These are phyloP conservation scores for Dasyurus viverrinus DNA, from an alignment of 2,113 vertebrate genomes.

Conservation along the genomic window DNA sequence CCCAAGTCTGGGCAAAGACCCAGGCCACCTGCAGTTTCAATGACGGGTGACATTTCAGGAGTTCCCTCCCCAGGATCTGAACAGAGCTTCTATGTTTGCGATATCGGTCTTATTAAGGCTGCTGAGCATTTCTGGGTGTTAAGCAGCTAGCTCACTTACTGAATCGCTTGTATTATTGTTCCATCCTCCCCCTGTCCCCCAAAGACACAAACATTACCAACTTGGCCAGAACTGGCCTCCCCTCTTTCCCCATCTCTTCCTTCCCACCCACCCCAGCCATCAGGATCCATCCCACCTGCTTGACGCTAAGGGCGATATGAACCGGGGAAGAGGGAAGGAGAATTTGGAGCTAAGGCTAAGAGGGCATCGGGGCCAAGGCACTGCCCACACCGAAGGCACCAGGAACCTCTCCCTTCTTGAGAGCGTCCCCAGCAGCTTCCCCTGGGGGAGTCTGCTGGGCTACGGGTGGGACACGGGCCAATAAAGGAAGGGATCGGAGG, in stretches of 20 bases:
- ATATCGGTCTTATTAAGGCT: neutral
- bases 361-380: too few species aligned
- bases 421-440: neutral
- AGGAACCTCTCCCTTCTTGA: neutral
- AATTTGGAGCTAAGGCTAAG: neutral
- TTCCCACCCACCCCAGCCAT: neutral
- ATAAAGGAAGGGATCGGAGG: too few species aligned
- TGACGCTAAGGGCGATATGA: neutral
- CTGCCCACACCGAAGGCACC: neutral
- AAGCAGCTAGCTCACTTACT: neutral
- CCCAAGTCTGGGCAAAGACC: neutral
- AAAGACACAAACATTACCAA: constrained; percentile 11
- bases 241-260: neutral
- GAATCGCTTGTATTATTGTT: constrained; percentile 10
- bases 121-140: neutral
- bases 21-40: neutral
- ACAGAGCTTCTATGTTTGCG: neutral
- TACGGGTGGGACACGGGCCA: too few species aligned
- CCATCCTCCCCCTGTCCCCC: constrained; percentile 3
- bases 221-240: neutral
- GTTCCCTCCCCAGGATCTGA: constrained; percentile 1
- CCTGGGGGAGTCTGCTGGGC: neutral
- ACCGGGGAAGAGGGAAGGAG: neutral
- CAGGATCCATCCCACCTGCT: neutral
- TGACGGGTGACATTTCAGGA: neutral